Evolutionary conservation across 2,113 vertebrate species (phyloP).

Genomic region (Alethe diademata): DNA sequence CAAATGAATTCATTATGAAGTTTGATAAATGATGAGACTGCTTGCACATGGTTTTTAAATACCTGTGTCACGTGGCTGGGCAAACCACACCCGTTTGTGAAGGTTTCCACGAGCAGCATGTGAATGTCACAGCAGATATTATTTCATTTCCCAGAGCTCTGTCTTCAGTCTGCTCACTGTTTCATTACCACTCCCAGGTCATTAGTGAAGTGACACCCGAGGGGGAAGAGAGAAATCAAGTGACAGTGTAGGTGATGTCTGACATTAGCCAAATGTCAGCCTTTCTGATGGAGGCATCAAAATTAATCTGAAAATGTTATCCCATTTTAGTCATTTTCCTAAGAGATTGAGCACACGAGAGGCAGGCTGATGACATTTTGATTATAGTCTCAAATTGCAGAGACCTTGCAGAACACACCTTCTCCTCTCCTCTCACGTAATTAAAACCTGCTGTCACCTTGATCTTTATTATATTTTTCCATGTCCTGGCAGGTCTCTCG

Average conservation of each 20-base stretch:
- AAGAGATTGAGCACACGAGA: conserved; percentile 43
- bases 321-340: conserved; percentile 62
- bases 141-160: not conserved
- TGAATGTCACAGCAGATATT: not conserved
- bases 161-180: not conserved
- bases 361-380: conserved; percentile 71
- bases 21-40: not conserved
- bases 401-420: conserved; percentile 40
- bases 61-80: not conserved
- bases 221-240: conserved; percentile 19
- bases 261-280: conserved; percentile 72
- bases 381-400: conserved; percentile 56
- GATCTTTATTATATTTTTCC: not conserved
- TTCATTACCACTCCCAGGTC: conserved; percentile 3
- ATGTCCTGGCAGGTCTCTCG: not conserved
- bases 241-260: conserved; percentile 61
- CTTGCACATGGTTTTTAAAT: not conserved
- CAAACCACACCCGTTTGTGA: not conserved
- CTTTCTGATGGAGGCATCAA: conserved; percentile 61
- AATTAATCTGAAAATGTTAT: conserved; percentile 67
- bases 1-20: not conserved
- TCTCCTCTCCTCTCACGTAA: conserved; percentile 42
- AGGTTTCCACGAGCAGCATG: fast-evolving
- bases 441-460: conserved; percentile 52
- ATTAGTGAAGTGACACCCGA: conserved; percentile 31